A percentile compares a stretch with the other conserved stretches of the same genome.
These are phyloP conservation scores for Trachelipus rathkii DNA, from an alignment of 1,140 invertebrate species.

Conservation along the genomic window DNA sequence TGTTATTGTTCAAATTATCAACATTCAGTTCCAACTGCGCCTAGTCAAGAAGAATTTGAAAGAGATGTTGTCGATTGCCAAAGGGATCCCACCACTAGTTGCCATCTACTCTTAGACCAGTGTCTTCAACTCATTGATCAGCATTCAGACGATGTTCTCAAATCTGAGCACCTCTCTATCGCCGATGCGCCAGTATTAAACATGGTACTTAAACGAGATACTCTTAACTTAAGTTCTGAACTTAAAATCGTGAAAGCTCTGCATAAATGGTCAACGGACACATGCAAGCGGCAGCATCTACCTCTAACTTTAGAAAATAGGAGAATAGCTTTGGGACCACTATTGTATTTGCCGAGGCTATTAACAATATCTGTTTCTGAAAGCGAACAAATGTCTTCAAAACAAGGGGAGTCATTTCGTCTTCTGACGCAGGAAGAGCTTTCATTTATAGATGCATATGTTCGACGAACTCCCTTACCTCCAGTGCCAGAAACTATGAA, in stretches of 20 bases:
- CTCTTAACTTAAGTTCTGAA: constrained; percentile 57
- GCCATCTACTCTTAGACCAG: constrained; percentile 58
- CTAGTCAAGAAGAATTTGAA: not conserved
- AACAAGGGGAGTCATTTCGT: not conserved
- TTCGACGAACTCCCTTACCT: not conserved
- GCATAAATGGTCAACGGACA: constrained; percentile 62
- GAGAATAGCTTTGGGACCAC: constrained; percentile 55
- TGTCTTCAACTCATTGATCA: constrained; percentile 62
- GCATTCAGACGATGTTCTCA: constrained; percentile 58
- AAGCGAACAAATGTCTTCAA: not conserved
- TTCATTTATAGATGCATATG: not conserved
- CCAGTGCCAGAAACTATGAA: not conserved
- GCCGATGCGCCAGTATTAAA: constrained; percentile 58
- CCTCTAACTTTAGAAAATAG: constrained; percentile 61
- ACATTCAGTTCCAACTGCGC: not conserved
- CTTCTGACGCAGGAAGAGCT: not conserved
- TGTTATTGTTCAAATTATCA: not conserved
- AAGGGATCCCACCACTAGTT: constrained; percentile 48
- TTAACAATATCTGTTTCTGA: constrained; percentile 1
- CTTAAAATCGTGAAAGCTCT: constrained; percentile 58
- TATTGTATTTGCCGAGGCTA: constrained; percentile 26
- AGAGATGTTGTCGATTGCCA: not conserved
- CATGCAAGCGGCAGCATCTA: constrained; percentile 61
- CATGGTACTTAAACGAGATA: constrained; percentile 60
- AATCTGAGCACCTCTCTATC: constrained; percentile 63